Conservation (phyloP, 2,797 vertebrate species). For the Eupleurogrammus muticus region DNA sequence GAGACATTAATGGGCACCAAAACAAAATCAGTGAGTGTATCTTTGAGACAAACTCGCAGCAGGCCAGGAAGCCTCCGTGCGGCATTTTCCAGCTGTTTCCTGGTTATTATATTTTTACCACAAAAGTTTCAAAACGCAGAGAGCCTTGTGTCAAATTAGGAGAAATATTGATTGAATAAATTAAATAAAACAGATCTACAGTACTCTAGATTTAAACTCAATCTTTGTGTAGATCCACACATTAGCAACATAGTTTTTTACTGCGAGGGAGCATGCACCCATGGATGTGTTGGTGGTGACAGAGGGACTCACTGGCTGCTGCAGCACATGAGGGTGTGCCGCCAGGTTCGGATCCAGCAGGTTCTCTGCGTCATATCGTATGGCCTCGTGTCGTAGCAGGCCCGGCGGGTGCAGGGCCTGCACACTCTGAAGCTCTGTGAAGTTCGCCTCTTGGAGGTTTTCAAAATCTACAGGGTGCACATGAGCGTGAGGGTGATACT, state of each 20-base stretch:
- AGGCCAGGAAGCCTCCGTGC: background rate
- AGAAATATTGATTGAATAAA: no score
- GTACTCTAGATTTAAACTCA: no score
- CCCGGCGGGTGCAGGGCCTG: conserved; percentile 91
- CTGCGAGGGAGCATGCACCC: background rate
- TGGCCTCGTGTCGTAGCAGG: conserved; percentile 89
- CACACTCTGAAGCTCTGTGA: conserved; percentile 97
- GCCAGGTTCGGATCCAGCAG: conserved; percentile 89
- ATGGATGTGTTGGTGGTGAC: background rate
- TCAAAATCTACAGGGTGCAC: conserved; percentile 92
- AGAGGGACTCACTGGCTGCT: conserved; percentile 76
- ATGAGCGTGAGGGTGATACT: conserved; percentile 90
- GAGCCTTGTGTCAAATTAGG: background rate
- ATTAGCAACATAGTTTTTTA: background rate
- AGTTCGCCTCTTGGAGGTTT: conserved; percentile 91
- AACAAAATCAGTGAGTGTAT: background rate
- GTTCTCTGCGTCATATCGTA: conserved; percentile 91
- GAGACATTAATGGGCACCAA: background rate
- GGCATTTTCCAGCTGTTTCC: background rate
- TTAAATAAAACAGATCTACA: background rate
- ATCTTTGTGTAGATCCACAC: background rate
- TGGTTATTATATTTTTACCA: background rate
- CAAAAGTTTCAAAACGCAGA: background rate
- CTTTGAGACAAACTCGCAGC: background rate
- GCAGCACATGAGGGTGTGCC: conserved; percentile 79